A percentile compares a stretch with the other conserved stretches of the same genome.
These are phyloP conservation scores for Erythrocebus patas DNA, from an alignment of 2,113 vertebrate genomes.

Conservation along the genomic window DNA sequence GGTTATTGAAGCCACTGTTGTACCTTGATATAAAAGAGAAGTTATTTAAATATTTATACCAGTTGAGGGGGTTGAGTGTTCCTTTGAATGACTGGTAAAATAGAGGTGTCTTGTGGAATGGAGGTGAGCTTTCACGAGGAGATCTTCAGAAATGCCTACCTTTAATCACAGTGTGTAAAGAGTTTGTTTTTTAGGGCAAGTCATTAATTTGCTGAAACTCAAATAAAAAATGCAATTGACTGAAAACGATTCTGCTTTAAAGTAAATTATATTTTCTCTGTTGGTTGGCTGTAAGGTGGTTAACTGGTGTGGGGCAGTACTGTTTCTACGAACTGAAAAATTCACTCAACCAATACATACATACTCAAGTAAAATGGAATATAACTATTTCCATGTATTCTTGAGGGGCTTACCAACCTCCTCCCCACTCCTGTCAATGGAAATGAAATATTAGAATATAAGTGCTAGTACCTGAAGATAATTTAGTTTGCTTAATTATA, in stretches of 20 bases:
- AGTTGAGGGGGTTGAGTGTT: neutral
- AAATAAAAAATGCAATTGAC: neutral
- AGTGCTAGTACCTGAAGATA: slow-evolving; percentile 22
- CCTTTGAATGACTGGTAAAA: slow-evolving; percentile 18
- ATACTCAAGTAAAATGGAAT: slow-evolving; percentile 14
- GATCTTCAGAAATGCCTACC: neutral
- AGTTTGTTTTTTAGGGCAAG: neutral
- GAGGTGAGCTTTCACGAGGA: neutral
- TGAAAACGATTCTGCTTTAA: slow-evolving; percentile 24
- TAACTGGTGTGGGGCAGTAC: neutral
- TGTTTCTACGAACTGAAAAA: slow-evolving; percentile 42
- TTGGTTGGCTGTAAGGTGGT: neutral
- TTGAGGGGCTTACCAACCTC: neutral
- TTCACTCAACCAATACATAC: slow-evolving; percentile 27
- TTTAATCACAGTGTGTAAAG: neutral
- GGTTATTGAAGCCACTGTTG: neutral
- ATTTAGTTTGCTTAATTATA: slow-evolving; percentile 43
- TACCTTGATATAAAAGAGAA: neutral
- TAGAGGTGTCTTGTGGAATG: neutral
- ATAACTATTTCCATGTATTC: slow-evolving; percentile 43
- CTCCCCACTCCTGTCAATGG: neutral
- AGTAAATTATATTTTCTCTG: neutral
- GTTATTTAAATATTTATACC: slow-evolving; percentile 47
- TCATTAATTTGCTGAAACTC: neutral
- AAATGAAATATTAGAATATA: slow-evolving; percentile 27